A percentile compares a stretch with the other conserved stretches of the same genome.
Evolutionary conservation across 2,888 invertebrate species (phyloP).

Genomic region (Dasysyrphus albostriatus): DNA sequence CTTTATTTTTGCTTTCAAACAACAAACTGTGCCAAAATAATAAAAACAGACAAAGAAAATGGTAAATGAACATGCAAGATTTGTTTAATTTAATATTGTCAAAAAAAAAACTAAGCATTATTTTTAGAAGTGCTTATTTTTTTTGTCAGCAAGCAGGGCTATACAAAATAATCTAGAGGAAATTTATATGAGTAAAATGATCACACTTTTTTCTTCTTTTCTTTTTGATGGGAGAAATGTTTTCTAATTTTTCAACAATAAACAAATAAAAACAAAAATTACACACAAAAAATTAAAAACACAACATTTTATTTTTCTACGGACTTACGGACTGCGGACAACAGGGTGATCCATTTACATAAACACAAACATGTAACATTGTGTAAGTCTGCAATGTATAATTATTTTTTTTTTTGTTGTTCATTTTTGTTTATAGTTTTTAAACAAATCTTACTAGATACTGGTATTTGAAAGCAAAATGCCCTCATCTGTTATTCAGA

Average conservation of each 20-base stretch:
- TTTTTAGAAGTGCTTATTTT: slow-evolving; percentile 43
- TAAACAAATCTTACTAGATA: slow-evolving; percentile 72
- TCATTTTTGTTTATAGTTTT: slow-evolving; percentile 12
- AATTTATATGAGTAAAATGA: slow-evolving; percentile 23
- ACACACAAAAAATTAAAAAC: slow-evolving; percentile 56
- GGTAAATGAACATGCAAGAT: slow-evolving; percentile 63
- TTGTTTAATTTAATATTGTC: slow-evolving; percentile 55
- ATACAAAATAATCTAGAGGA: slow-evolving; percentile 1
- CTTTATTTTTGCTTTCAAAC: slow-evolving; percentile 29
- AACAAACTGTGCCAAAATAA: slow-evolving; percentile 67
- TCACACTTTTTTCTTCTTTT: slow-evolving; percentile 17
- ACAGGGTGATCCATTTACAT: slow-evolving; percentile 93
- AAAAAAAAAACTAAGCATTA: slow-evolving; percentile 50
- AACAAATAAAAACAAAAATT: background rate
- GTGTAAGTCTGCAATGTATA: slow-evolving; percentile 91
- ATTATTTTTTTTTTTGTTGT: slow-evolving; percentile 38
- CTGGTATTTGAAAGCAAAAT: background rate
- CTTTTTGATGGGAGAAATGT: slow-evolving; percentile 14
- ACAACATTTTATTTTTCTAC: slow-evolving; percentile 65
- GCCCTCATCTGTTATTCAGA: slow-evolving; percentile 4
- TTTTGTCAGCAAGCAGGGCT: slow-evolving; percentile 21
- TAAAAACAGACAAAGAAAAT: slow-evolving; percentile 40
- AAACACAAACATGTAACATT: slow-evolving; percentile 94
- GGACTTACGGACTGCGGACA: slow-evolving; percentile 91
- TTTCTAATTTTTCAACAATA: slow-evolving; percentile 17